Percentiles rank a stretch among this genome's conserved stretches.
Evolutionary conservation across 2,888 invertebrate species (phyloP).

Genomic region (Congeria kusceri): DNA sequence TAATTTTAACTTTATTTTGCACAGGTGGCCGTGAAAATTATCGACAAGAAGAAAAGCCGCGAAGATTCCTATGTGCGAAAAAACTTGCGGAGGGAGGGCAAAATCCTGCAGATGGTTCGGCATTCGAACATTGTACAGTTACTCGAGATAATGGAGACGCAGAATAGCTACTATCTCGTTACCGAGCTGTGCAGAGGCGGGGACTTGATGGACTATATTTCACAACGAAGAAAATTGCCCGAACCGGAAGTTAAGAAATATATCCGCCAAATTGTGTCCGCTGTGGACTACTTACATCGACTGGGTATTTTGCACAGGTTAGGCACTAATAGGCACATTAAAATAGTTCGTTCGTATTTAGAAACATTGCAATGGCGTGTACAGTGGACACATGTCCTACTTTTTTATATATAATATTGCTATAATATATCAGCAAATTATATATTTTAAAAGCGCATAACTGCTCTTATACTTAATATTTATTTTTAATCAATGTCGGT

Average conservation of each 20-base stretch:
- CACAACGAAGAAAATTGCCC: slow-evolving; percentile 77
- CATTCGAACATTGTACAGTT: slow-evolving; percentile 83
- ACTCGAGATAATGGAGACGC: slow-evolving; percentile 84
- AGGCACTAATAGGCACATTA: too few species aligned
- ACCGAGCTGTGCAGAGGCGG: slow-evolving; percentile 84
- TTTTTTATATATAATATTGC: too few species aligned
- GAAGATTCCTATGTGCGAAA: slow-evolving; percentile 83
- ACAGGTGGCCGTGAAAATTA: slow-evolving; percentile 84
- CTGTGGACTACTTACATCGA: slow-evolving; percentile 83
- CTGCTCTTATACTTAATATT: too few species aligned
- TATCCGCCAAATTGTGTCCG: slow-evolving; percentile 83
- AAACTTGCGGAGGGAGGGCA: slow-evolving; percentile 83
- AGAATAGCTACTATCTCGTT: slow-evolving; percentile 84
- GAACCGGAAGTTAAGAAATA: slow-evolving; percentile 81
- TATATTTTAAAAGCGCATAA: too few species aligned
- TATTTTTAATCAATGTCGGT: too few species aligned
- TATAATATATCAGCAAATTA: too few species aligned
- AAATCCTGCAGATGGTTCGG: slow-evolving; percentile 82
- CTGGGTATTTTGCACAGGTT: slow-evolving; percentile 84
- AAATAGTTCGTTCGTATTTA: too few species aligned
- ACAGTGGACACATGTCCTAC: too few species aligned
- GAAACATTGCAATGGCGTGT: too few species aligned
- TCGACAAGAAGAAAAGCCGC: slow-evolving; percentile 83
- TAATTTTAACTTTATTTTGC: neutral
- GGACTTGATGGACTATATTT: slow-evolving; percentile 84